Conservation (phyloP, 2,888 invertebrate species). For the Synanthedon tipuliformis region DNA sequence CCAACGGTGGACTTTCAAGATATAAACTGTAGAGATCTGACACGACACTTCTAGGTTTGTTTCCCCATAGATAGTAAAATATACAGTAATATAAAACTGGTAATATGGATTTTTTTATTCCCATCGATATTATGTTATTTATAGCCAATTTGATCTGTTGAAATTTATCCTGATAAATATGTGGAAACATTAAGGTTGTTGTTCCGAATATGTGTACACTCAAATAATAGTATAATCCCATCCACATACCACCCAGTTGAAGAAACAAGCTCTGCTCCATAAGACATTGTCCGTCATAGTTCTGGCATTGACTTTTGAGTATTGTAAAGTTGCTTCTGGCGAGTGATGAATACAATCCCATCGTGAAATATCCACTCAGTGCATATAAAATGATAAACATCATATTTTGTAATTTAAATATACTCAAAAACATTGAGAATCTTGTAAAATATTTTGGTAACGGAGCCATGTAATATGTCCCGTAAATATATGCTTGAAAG, state of each 20-base stretch:
- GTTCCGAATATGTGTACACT: slow-evolving; percentile 67
- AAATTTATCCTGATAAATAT: slow-evolving; percentile 78
- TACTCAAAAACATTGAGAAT: slow-evolving; percentile 73
- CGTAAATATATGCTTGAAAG: slow-evolving; percentile 78
- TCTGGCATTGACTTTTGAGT: slow-evolving; percentile 55
- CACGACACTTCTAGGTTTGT: slow-evolving; percentile 59
- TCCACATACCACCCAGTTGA: slow-evolving; percentile 76
- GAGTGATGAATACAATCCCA: slow-evolving; percentile 77
- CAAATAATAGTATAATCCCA: slow-evolving; percentile 71
- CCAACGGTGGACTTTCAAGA: slow-evolving; percentile 62
- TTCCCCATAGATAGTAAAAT: slow-evolving; percentile 74
- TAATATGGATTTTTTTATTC: slow-evolving; percentile 70
- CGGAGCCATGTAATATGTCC: slow-evolving; percentile 75
- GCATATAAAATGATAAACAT: slow-evolving; percentile 70
- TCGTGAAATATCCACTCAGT: slow-evolving; percentile 74
- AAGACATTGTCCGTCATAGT: slow-evolving; percentile 67
- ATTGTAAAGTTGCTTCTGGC: slow-evolving; percentile 71
- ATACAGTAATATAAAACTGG: slow-evolving; percentile 73
- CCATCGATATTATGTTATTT: slow-evolving; percentile 66
- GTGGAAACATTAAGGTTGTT: slow-evolving; percentile 73
- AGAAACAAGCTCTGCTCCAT: slow-evolving; percentile 77
- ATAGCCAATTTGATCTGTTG: slow-evolving; percentile 74
- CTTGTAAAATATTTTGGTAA: slow-evolving; percentile 74
- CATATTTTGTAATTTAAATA: slow-evolving; percentile 72
- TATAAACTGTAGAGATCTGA: slow-evolving; percentile 65